Percentiles rank a stretch among this genome's conserved stretches.
Conservation (phyloP, 1,140 invertebrate genomes). For the Anthonomus grandis region DNA sequence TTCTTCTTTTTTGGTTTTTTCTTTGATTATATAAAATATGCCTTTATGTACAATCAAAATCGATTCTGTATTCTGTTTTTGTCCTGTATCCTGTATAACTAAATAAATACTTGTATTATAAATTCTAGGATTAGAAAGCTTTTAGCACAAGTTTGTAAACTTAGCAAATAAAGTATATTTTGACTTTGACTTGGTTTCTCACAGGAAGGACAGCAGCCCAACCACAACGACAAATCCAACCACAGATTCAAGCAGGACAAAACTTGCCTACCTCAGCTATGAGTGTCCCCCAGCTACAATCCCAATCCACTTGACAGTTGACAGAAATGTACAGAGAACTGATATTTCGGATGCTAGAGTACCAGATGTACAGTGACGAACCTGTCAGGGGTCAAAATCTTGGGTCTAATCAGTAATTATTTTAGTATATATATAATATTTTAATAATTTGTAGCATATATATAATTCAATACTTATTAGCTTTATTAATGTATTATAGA, state of each 20-base stretch:
- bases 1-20: too few species aligned
- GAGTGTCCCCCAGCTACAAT: conserved; percentile 12
- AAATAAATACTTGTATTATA: too few species aligned
- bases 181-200: too few species aligned
- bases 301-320: conserved; percentile 27
- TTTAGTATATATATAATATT: too few species aligned
- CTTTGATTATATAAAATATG: too few species aligned
- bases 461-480: too few species aligned
- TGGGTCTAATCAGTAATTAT: not conserved
- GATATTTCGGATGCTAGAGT: conserved; percentile 24
- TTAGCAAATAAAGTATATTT: too few species aligned
- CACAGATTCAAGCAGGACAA: conserved; percentile 12
- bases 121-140: not conserved
- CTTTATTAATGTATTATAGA: too few species aligned
- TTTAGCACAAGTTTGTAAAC: conserved; percentile 25
- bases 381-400: not conserved
- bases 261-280: conserved; percentile 4
- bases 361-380: conserved; percentile 19
- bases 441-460: too few species aligned
- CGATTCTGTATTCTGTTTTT: too few species aligned
- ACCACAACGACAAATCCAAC: conserved; percentile 16
- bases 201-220: conserved; percentile 13
- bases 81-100: too few species aligned
- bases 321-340: conserved; percentile 26
- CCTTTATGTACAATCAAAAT: too few species aligned